Percentiles rank a stretch among this genome's conserved stretches.
Conservation (phyloP, 2,113 vertebrate genomes). For the Natator depressus region DNA sequence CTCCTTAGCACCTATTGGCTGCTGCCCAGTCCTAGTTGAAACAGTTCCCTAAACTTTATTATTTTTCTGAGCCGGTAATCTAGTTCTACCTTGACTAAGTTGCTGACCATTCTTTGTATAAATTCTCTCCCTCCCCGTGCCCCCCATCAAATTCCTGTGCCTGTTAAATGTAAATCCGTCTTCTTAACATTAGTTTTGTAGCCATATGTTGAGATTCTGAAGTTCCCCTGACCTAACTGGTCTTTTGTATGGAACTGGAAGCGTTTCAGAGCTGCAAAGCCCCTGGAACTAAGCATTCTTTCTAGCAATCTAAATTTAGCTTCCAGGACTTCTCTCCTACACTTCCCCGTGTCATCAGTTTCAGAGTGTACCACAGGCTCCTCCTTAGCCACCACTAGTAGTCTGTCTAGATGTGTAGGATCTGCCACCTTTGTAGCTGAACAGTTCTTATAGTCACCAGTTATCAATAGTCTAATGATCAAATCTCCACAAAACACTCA, state of each 20-base stretch:
- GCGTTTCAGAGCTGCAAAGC: slow-evolving; percentile 17
- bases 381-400: background rate
- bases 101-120: background rate
- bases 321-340: background rate
- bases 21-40: background rate
- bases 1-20: background rate
- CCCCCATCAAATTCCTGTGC: background rate
- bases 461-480: background rate
- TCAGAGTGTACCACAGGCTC: background rate
- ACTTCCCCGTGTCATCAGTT: slow-evolving; percentile 55
- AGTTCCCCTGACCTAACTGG: background rate
- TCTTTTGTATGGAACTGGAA: slow-evolving; percentile 21
- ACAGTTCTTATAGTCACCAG: background rate
- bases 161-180: background rate
- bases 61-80: background rate
- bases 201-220: background rate
- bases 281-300: slow-evolving; percentile 13
- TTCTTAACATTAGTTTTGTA: background rate
- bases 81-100: background rate
- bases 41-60: background rate
- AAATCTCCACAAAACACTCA: background rate
- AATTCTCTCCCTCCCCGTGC: background rate
- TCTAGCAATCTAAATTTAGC: slow-evolving; percentile 59
- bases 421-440: background rate
- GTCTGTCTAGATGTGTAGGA: slow-evolving; percentile 5